Evolutionary conservation across 2,113 vertebrate genomes (phyloP), one percentile per base, ranked within the genome.

Genomic region (Podarcis cretensis): DNA sequence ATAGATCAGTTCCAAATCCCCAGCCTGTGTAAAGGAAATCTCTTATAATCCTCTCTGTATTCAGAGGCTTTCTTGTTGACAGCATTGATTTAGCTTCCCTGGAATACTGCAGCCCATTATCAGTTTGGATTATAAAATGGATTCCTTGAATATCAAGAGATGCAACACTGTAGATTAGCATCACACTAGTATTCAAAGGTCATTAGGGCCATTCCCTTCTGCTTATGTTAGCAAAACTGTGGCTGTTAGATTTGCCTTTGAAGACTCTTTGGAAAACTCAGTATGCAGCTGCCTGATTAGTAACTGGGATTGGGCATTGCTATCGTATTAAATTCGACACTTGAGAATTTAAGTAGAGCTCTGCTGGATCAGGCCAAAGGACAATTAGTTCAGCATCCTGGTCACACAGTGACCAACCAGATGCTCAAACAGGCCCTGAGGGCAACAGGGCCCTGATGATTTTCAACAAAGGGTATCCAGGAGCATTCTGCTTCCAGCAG

Each of bases 141-240:
- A 92, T 93, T 88, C 87, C 91, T 94, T 89, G 87, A 86, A 91
- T 90, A 80, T 81, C 84, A 89, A 92, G 82, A 83, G 92, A 89
- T 84, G 48, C 88, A 90, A 71, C 85, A 90, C 80, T 81, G 30
- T 20, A 82, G 89, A 89, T 87, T 86, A 86, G 84, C 63, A 90
- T 66, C 32, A 16, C 40, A 68, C 85, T 84, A 93, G 78, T 85
- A 18, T 7, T 20, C 71, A 9, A 27, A 59, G 32, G 37, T 20
- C 37, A 2, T 23, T 5, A 85, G 65, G 92, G 87, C 23, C 69
- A 10, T 71, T 71, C 25, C 30, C 18, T n/a, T 32, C 32, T 32
- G 2, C 18, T 32, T 32, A 18, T 59, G 30, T 32, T 57, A 57
- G 18, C 48, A 59, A n/a, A 80, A 18, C 59, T 32, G 16, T 59